Evolutionary conservation across 2,888 invertebrate species (phyloP).

Genomic region (Drosophila affinis): DNA sequence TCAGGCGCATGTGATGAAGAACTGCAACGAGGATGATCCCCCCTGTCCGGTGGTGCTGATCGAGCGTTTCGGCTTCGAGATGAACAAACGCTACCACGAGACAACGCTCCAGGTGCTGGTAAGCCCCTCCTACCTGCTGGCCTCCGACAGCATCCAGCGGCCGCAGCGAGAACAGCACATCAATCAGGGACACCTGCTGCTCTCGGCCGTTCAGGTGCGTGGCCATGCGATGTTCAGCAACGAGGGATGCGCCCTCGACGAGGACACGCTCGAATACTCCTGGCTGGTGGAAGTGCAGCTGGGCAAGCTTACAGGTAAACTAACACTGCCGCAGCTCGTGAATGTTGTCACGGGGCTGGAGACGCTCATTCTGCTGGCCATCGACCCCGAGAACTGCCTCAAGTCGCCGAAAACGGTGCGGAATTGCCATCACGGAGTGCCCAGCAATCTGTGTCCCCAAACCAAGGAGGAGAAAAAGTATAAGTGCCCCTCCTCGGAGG

Average conservation of each 20-base stretch:
- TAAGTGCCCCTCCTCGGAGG: constrained; percentile 90
- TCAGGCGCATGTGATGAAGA: constrained; percentile 93
- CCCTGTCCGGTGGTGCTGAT: constrained; percentile 95
- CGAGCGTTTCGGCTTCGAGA: constrained; percentile 97
- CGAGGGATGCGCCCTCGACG: constrained; percentile 93
- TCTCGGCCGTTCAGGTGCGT: constrained; percentile 93
- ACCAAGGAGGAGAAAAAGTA: constrained; percentile 89
- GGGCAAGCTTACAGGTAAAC: constrained; percentile 95
- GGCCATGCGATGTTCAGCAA: constrained; percentile 99
- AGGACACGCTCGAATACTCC: constrained; percentile 98
- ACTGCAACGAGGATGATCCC: constrained; percentile 94
- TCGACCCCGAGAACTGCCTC: constrained; percentile 95
- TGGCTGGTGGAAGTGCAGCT: constrained; percentile 98
- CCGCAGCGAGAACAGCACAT: constrained; percentile 89
- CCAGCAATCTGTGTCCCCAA: constrained; percentile 88
- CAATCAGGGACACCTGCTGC: constrained; percentile 92
- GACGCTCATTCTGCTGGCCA: constrained; percentile 92
- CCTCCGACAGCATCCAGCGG: constrained; percentile 89
- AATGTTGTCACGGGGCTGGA: constrained; percentile 94
- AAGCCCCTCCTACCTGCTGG: constrained; percentile 93
- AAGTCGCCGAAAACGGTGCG: constrained; percentile 91
- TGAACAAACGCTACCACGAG: constrained; percentile 96
- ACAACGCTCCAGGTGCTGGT: constrained; percentile 95
- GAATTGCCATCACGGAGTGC: constrained; percentile 91
- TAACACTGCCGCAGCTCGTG: constrained; percentile 94